A percentile compares a stretch with the other conserved stretches of the same genome.
Conservation (phyloP, 2,113 vertebrate species). For the Hemichromis elongatus region DNA sequence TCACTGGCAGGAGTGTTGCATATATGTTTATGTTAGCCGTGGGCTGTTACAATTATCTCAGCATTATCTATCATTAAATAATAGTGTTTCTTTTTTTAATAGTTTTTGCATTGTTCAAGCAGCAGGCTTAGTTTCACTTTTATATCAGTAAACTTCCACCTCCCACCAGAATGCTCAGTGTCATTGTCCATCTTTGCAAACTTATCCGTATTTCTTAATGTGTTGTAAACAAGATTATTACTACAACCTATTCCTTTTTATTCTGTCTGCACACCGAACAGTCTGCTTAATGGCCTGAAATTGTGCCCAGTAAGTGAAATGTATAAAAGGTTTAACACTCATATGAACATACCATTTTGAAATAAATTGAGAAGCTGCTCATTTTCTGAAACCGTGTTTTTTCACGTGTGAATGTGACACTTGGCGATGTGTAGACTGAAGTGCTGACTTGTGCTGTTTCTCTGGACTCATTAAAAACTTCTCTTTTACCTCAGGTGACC, state of each 20-base stretch:
- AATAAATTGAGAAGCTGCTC: background rate
- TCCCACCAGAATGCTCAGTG: background rate
- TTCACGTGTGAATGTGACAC: background rate
- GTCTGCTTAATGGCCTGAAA: background rate
- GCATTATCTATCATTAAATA: background rate
- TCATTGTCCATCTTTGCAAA: background rate
- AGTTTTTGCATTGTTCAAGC: background rate
- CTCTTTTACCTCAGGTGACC: slow-evolving; percentile 76
- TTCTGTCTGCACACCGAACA: background rate
- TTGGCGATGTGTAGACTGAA: background rate
- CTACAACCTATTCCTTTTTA: background rate
- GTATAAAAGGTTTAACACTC: background rate
- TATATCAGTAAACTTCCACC: background rate
- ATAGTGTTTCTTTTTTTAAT: background rate
- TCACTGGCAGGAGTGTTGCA: background rate
- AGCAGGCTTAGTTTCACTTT: background rate
- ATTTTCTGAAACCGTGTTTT: background rate
- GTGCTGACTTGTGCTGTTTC: background rate
- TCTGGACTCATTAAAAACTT: background rate
- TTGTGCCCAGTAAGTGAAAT: background rate
- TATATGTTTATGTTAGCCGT: background rate
- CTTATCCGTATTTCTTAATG: background rate
- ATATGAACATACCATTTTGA: background rate
- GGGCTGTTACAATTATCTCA: background rate
- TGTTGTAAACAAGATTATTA: background rate